Percentiles rank a stretch among this genome's conserved stretches.
phyloP scores from a whole-genome alignment of 2,797 vertebrate species.

The Lerista edwardsae region DNA sequence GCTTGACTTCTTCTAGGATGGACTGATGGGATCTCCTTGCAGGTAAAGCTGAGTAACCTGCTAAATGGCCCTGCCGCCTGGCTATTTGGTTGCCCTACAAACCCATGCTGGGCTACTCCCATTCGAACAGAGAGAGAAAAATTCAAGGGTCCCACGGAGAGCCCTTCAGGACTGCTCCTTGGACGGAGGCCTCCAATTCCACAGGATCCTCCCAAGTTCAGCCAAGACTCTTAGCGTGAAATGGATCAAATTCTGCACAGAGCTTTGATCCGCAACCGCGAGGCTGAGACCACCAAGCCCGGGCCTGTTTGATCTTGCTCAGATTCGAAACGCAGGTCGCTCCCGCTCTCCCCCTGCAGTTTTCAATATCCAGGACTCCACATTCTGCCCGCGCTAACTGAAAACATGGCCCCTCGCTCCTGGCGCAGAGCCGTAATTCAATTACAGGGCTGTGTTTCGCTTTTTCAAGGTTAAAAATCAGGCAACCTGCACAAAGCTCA shows the following conservation, averaged over 20 bases:
- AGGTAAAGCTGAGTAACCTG: too few species aligned
- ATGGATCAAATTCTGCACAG: not conserved
- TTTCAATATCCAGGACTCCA: not conserved
- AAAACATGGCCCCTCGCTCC: not conserved
- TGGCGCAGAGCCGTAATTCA: not conserved
- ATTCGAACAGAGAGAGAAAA: not conserved
- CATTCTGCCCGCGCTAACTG: not conserved
- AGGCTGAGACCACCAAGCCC: constrained; percentile 4
- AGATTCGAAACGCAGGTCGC: not conserved
- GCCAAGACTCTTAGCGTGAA: not conserved
- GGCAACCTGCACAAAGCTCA: not conserved
- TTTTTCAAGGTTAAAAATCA: constrained; percentile 22
- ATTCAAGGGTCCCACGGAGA: not conserved
- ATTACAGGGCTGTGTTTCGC: not conserved
- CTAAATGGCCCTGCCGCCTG: not conserved
- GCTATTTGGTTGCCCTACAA: not conserved
- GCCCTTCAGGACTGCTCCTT: not conserved
- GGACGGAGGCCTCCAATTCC: not conserved
- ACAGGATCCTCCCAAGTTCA: not conserved
- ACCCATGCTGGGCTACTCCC: not conserved
- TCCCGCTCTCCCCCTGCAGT: too few species aligned
- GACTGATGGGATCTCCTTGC: too few species aligned
- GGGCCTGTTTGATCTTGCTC: not conserved
- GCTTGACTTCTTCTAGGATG: too few species aligned
- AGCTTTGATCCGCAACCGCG: not conserved